Percentiles rank a stretch among this genome's conserved stretches.
These are phyloP conservation scores for Microcebus murinus DNA, from an alignment of 2,113 vertebrate genomes.

Conservation along the genomic window DNA sequence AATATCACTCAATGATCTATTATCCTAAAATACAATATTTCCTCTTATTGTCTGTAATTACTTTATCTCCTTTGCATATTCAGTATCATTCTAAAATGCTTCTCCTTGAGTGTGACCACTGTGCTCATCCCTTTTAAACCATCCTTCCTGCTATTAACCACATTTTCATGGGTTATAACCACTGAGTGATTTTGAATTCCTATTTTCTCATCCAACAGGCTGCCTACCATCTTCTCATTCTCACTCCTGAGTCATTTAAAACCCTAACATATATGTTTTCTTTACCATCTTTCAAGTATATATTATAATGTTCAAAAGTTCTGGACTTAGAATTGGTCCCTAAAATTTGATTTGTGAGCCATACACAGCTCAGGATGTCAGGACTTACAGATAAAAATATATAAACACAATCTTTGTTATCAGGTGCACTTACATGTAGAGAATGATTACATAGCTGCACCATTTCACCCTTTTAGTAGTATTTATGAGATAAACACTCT, in stretches of 20 bases:
- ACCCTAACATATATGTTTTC: background rate
- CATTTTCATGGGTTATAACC: background rate
- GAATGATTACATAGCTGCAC: background rate
- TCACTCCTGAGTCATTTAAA: background rate
- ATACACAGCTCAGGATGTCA: background rate
- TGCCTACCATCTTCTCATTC: background rate
- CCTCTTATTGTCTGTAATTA: background rate
- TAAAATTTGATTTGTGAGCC: slow-evolving; percentile 36
- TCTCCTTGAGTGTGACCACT: background rate
- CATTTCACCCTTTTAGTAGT: slow-evolving; percentile 1
- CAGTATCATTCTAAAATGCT: background rate
- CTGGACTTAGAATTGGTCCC: background rate
- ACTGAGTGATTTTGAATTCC: background rate
- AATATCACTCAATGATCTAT: background rate
- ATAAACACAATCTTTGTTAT: background rate
- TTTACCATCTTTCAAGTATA: background rate
- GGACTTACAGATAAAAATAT: background rate
- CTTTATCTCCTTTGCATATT: background rate
- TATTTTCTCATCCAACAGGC: background rate
- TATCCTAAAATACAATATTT: background rate
- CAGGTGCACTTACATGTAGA: background rate
- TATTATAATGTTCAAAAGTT: slow-evolving; percentile 3
- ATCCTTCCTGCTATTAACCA: background rate
- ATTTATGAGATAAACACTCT: slow-evolving; percentile 46
- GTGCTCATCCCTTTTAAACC: background rate